Evolutionary conservation across 1,140 invertebrate genomes (phyloP).

Genomic region (Caenorhabditis briggsae): DNA sequence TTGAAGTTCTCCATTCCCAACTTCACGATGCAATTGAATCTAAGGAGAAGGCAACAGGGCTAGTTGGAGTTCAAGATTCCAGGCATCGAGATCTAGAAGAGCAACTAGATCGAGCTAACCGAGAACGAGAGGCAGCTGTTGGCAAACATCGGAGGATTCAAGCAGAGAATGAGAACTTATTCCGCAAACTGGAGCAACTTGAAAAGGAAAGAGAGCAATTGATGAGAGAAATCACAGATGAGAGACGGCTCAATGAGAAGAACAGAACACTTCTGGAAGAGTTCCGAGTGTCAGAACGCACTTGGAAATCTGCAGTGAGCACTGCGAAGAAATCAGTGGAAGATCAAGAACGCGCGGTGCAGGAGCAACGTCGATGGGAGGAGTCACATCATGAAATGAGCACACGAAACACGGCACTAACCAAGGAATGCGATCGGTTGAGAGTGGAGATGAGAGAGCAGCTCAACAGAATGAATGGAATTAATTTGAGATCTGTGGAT

Average conservation of each 20-base stretch:
- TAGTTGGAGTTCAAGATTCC: constrained; percentile 35
- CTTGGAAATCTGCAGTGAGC: constrained; percentile 14
- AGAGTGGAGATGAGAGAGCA: constrained; percentile 43
- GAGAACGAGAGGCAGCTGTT: constrained; percentile 26
- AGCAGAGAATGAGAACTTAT: constrained; percentile 29
- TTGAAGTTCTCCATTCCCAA: constrained; percentile 28
- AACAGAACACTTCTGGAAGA: constrained; percentile 16
- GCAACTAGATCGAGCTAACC: constrained; percentile 39
- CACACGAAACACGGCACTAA: not conserved
- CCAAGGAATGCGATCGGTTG: constrained; percentile 34
- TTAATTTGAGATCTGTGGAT: constrained; percentile 37
- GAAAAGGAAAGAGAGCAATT: constrained; percentile 38
- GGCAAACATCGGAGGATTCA: constrained; percentile 8
- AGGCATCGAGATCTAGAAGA: constrained; percentile 47
- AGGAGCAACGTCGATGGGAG: constrained; percentile 29
- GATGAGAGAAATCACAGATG: constrained; percentile 40
- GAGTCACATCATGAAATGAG: constrained; percentile 38
- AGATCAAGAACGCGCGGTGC: constrained; percentile 28
- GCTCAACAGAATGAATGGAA: constrained; percentile 40
- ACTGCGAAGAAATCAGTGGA: constrained; percentile 6
- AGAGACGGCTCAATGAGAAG: constrained; percentile 21
- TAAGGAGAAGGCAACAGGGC: constrained; percentile 22
- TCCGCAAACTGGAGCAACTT: constrained; percentile 39
- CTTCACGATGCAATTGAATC: constrained; percentile 6
- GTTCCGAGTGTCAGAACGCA: not conserved